Percentiles rank a stretch among this genome's conserved stretches.
Conservation (phyloP, 1,140 invertebrate species). For the Gyrodactylus bullatarudis region DNA sequence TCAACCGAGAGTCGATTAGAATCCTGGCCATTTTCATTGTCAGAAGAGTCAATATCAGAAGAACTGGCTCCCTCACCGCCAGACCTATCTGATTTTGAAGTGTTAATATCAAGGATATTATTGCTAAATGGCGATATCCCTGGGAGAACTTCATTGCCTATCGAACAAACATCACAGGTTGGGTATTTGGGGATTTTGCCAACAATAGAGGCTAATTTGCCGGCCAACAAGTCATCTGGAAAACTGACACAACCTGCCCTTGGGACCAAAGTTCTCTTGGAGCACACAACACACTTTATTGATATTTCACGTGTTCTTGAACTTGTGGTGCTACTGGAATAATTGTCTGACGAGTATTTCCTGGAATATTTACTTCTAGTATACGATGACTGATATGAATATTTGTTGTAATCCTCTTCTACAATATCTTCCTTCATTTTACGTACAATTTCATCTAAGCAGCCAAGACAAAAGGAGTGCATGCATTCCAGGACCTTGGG, state of each 20-base stretch:
- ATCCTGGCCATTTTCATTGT: background rate
- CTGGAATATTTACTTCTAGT: too few species aligned
- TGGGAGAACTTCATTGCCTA: background rate
- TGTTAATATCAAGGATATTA: background rate
- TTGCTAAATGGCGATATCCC: background rate
- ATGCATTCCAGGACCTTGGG: background rate
- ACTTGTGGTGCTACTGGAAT: background rate
- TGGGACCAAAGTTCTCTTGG: background rate
- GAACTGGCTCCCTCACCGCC: background rate
- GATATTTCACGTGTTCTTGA: background rate
- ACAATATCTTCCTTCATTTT: background rate
- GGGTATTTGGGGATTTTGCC: background rate
- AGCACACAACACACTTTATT: background rate
- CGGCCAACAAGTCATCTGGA: background rate
- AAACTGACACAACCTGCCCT: background rate
- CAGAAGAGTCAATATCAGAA: background rate
- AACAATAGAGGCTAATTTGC: background rate
- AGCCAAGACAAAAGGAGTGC: background rate
- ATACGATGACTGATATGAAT: background rate
- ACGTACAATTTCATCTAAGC: background rate
- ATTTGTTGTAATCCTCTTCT: background rate
- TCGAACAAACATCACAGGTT: background rate
- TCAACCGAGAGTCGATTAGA: too few species aligned
- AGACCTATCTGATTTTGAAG: background rate
- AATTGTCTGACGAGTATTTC: background rate